phyloP scores from a whole-genome alignment of 2,797 vertebrate species.

The Vespertilio murinus region DNA sequence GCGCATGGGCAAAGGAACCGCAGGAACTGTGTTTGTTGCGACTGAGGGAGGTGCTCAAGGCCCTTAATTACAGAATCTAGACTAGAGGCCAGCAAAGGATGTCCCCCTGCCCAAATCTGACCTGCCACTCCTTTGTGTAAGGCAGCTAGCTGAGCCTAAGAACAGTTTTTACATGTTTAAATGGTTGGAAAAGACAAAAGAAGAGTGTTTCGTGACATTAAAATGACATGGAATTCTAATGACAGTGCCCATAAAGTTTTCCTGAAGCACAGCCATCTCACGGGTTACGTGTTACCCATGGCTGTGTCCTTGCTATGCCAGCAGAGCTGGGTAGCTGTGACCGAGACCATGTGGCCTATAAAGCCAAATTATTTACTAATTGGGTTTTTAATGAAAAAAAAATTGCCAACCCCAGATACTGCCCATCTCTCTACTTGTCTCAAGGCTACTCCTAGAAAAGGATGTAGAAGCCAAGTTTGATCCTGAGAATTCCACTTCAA shows the following conservation, averaged over 20 bases:
- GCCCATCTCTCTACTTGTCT: neutral
- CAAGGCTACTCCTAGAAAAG: neutral
- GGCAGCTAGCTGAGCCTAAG: neutral
- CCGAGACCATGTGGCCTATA: neutral
- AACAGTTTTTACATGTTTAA: slow-evolving; percentile 23
- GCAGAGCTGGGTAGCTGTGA: neutral
- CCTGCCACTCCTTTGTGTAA: neutral
- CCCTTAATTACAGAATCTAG: neutral
- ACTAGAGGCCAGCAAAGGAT: neutral
- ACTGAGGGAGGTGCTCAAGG: neutral
- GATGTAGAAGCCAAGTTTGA: neutral
- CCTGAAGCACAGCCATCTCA: slow-evolving; percentile 6
- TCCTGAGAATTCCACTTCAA: neutral
- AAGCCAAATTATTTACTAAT: slow-evolving; percentile 28
- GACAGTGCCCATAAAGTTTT: slow-evolving; percentile 30
- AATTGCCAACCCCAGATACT: neutral
- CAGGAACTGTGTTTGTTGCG: neutral
- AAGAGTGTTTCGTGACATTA: slow-evolving; percentile 26
- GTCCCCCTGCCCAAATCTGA: neutral
- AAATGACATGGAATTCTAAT: slow-evolving; percentile 53
- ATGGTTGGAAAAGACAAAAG: slow-evolving; percentile 28
- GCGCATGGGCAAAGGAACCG: neutral
- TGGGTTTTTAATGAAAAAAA: slow-evolving; percentile 20
- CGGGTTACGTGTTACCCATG: neutral
- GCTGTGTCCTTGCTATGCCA: neutral